Conservation (phyloP, 2,113 vertebrate genomes). For the Panthera leo region DNA sequence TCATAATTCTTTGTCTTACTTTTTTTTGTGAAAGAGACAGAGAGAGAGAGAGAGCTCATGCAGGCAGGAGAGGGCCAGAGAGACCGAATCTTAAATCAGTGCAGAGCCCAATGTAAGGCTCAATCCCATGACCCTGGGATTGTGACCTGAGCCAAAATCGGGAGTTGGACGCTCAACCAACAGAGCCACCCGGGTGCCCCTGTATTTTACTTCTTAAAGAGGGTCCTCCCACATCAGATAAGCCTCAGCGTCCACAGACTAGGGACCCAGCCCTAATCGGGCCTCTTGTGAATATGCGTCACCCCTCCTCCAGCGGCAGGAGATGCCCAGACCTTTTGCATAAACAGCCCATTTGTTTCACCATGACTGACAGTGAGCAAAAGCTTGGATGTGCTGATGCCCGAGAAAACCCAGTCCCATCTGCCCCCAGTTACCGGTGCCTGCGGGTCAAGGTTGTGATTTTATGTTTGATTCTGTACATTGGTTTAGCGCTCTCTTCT, state of each 20-base stretch:
- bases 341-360: accelerated
- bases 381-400: not conserved
- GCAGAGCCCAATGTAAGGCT: no score
- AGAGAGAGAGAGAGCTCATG: no score
- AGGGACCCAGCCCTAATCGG: accelerated
- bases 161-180: no score
- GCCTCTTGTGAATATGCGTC: no score
- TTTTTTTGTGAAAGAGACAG: no score
- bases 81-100: no score
- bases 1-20: not conserved
- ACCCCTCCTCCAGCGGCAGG: accelerated
- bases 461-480: not conserved
- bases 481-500: not conserved
- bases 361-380: not conserved
- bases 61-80: no score
- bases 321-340: not conserved
- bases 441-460: accelerated
- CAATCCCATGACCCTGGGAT: no score
- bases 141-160: no score
- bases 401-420: not conserved
- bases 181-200: no score
- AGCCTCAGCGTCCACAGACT: no score
- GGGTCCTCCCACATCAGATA: no score
- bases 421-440: accelerated
- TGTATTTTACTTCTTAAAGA: not conserved